Conservation (phyloP, 2,888 invertebrate species). For the Eubasilissa splendida region DNA sequence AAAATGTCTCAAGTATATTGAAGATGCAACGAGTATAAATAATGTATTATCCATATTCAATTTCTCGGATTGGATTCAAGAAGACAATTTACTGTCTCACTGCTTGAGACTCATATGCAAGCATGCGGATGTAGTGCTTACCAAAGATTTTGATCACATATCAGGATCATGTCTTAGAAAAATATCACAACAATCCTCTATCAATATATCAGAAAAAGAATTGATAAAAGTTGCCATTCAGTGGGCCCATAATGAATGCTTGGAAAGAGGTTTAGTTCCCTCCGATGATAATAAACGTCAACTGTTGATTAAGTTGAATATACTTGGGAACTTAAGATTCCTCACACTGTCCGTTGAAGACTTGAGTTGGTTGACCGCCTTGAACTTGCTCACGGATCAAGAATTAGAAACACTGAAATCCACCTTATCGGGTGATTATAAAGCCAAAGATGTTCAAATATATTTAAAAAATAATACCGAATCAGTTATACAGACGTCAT, state of each 20-base stretch:
- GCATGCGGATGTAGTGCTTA: constrained; percentile 72
- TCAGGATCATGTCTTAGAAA: constrained; percentile 69
- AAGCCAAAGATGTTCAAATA: constrained; percentile 47
- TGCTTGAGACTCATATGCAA: constrained; percentile 73
- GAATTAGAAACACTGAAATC: constrained; percentile 60
- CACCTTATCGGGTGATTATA: constrained; percentile 4
- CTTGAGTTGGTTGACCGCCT: constrained; percentile 64
- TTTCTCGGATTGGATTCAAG: constrained; percentile 75
- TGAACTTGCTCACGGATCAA: constrained; percentile 65
- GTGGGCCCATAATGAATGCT: constrained; percentile 73
- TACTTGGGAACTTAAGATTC: constrained; percentile 70
- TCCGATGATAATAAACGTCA: constrained; percentile 68
- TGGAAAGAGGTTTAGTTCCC: constrained; percentile 65
- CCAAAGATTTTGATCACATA: constrained; percentile 69
- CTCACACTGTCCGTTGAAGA: constrained; percentile 64
- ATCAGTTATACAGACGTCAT: constrained; percentile 61
- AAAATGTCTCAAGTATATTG: constrained; percentile 72
- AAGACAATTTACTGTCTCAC: constrained; percentile 69
- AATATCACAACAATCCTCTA: constrained; percentile 69
- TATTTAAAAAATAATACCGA: constrained; percentile 60
- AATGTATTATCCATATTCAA: constrained; percentile 75
- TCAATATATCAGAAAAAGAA: constrained; percentile 72
- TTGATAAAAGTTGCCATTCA: constrained; percentile 71
- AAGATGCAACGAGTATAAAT: constrained; percentile 72
- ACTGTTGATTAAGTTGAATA: constrained; percentile 66